phyloP scores from a whole-genome alignment of 1,140 invertebrate genomes.

The Tenebrio molitor region DNA sequence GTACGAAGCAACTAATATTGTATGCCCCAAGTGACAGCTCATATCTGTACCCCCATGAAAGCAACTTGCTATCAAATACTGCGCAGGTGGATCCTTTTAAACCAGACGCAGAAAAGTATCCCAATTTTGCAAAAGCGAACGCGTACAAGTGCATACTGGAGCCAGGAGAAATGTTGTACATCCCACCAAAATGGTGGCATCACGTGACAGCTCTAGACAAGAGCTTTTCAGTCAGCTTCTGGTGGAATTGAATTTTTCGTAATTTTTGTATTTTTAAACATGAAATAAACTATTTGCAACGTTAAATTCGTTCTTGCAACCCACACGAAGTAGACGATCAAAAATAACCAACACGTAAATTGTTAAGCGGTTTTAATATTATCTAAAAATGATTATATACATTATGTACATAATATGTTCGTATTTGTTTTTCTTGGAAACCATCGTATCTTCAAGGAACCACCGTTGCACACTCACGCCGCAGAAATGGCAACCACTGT shows the following conservation, averaged over 20 bases:
- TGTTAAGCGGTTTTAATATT: too few species aligned
- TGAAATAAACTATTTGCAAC: too few species aligned
- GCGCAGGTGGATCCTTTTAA: constrained; percentile 87
- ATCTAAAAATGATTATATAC: constrained; percentile 30
- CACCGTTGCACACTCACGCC: too few species aligned
- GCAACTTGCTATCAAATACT: constrained; percentile 84
- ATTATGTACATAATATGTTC: constrained; percentile 19
- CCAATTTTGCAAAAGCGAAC: constrained; percentile 77
- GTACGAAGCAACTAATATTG: constrained; percentile 87
- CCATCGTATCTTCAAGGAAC: too few species aligned
- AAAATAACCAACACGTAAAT: too few species aligned
- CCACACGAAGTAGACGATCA: too few species aligned
- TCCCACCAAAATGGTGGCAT: constrained; percentile 96
- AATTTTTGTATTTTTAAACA: too few species aligned
- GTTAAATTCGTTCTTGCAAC: too few species aligned
- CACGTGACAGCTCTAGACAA: constrained; percentile 86
- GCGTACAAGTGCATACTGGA: constrained; percentile 80
- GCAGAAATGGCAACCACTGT: background rate
- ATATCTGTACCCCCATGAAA: constrained; percentile 86
- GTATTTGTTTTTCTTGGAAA: too few species aligned
- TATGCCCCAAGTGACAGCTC: constrained; percentile 79
- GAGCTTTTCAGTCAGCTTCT: constrained; percentile 93
- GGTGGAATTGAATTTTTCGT: too few species aligned
- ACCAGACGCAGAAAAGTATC: constrained; percentile 81
- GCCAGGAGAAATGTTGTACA: constrained; percentile 91